Base-by-base conservation (phyloP, 2,888 invertebrate species). In the Troides aeacus region DNA sequence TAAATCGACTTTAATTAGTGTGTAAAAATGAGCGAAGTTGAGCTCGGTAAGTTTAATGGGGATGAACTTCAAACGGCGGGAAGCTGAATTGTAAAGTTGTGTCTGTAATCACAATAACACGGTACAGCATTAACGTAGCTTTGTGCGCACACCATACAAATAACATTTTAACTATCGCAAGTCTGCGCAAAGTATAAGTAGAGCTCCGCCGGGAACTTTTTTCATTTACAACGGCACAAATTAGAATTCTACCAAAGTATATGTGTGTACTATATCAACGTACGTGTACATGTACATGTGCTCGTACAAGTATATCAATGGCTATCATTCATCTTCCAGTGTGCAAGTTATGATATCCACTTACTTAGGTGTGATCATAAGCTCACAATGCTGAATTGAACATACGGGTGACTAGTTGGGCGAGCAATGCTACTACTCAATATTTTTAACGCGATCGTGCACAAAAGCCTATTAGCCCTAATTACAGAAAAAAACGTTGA, bases 271-370 rank as follows among this genome's bases (percentile, higher is more conserved):
- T 30, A 30, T 30, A 30, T 5, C 30, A 30, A 2, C 30, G 30
- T 3, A 30, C 30, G 1, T 21, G 1, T 21, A 21, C 21, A 21
- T 21, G 36, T 36, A 7, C 1, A 7, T 10, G 39, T 39, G 1
- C 10, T 10, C 10, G 39, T 10, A 10, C 39, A 39, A 7, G 8
- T 4, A 60, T 8, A 60, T 60, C 60, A 60, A 36, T 60, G 18
- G 36, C 18, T 36, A 36, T 18, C 36, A 36, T 60, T 36, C 60
- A 36, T 17, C n/a, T 30, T 12, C 36, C 1, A 36, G 64, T 23
- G 58, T 46, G 17, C 23, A 59, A 59, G 39, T 65, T 46, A 65
- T 23, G 46, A 59, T 24, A 59, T 65, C 42, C 39, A 65, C 65
- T 24, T 42, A 23, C 50, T 30, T 30, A 30, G 30, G n/a, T n/a